Base-by-base conservation (phyloP, 2,888 invertebrate species). In the Scaptodrosophila latifasciaeformis region DNA sequence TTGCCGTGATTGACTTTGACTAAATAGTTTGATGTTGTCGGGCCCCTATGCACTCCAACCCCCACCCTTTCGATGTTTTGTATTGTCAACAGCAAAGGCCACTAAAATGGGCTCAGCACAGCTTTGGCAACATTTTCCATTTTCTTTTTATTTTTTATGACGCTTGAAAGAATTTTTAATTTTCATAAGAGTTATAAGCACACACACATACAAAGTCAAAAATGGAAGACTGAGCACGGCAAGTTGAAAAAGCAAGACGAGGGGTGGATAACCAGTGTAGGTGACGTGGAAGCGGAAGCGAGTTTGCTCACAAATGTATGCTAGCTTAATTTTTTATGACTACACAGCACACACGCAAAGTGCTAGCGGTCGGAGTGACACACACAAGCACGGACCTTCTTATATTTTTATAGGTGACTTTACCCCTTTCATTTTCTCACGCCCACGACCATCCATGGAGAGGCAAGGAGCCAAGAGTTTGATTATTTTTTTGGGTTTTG, bases 271-370 rank as follows among this genome's bases (percentile, higher is more conserved):
- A 7, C 24, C 24, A 24, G 24, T 7, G 18, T 5, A 9, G 18
- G 35, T 13, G 35, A n/a, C 12, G 30, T 30, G 30, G 30, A 10
- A 37, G 7, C 6, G 15, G 10, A 37, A 15, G 24, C n/a, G 15
- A 10, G 18, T 37, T n/a, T 19, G 58, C 35, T 48, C 70, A 49
- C 58, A 54, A 62, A 52, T 70, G 66, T 59, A 54, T 71, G 63
- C 53, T 57, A 63, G 74, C 67, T 72, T 79, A 63, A 75, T 80
- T 75, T n/a, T 75, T 77, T 75, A 77, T 77, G 60, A 65, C 66
- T 54, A 45, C 43, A 54, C 64, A 44, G 39, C 46, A 49, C 48
- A 48, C 52, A 57, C 51, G 45, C 59, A 65, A 65, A 54, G 49
- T 53, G 56, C 49, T 47, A 31, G 10, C 15, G 15, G 40, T 37